Evolutionary conservation across 2,888 invertebrate species (phyloP), one percentile per base, ranked within the genome.

Genomic region (Saturnia pavonia): DNA sequence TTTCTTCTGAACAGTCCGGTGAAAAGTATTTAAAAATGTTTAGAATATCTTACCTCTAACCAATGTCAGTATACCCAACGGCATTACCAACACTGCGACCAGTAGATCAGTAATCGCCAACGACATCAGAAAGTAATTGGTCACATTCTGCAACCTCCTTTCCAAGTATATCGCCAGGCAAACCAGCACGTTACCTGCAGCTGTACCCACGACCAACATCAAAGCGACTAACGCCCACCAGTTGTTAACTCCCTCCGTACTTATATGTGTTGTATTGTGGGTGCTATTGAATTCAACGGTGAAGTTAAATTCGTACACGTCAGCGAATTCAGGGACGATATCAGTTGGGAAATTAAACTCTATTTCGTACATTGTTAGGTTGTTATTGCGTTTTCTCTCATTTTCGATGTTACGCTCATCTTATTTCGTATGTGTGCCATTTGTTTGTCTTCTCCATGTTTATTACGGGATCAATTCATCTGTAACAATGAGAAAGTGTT

Each of bases 61-160:
- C 72, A 97, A 92, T 9, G 97, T 97, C 75, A 97, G 90, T 80
- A 97, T 97, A 69, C 98, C 98, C 75, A 99, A 94, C 1, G 99
- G 99, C 99, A 99, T 99, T 76, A 99, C 99, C 78, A 99, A 94
- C 40, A 98, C 95, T 65, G 98, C 98, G 1, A 99, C 99, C 94
- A 99, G 96, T 68, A 99, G 95, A 91, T 99, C 99, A 19, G 99
- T 99, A 77, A 99, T 97, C 70, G 99, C 99, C 85, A 99, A 91
- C 8, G 99, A 99, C 96, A 99, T 97, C 83, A 99, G 95, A 87
- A 99, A 99, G 90, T 99, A 99, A 91, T 99, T 99, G 82, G 99
- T 99, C 73, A 99, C 98, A 94, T 98, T 99, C 91, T 99, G 99
- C 73, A 99, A 94, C 22, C 98, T 95, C 71, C 97, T 95, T 87